Conservation (phyloP, 2,888 invertebrate species). For the Phaedon cochleariae region DNA sequence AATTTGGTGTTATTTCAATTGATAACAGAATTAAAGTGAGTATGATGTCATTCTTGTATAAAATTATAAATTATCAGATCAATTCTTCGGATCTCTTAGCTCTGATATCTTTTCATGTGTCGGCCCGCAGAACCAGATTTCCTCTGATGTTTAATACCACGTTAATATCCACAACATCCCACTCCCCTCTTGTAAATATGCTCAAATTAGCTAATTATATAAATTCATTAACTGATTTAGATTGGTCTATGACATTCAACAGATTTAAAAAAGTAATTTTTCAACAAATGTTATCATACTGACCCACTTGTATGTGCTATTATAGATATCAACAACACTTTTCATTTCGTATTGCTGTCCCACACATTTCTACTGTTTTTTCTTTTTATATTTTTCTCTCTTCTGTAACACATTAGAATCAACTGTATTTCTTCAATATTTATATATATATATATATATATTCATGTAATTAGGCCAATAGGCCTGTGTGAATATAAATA, state of each 20-base stretch:
- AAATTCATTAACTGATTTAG: not conserved
- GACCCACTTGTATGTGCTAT: not conserved
- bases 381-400: no score
- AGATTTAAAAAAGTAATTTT: not conserved
- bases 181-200: not conserved
- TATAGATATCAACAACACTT: not conserved
- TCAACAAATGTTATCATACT: not conserved
- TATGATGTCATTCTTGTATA: slow-evolving; percentile 1
- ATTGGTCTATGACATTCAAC: not conserved
- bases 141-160: not conserved
- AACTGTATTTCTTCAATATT: not conserved
- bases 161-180: not conserved
- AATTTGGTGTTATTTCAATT: not conserved
- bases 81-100: not conserved
- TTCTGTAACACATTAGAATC: not conserved
- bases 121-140: slow-evolving; percentile 1
- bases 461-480: no score
- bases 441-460: no score
- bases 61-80: not conserved
- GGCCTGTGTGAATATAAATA: not conserved
- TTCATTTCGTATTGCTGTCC: not conserved
- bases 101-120: not conserved
- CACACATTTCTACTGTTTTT: not conserved
- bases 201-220: not conserved
- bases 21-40: not conserved